A percentile compares a stretch with the other conserved stretches of the same genome.
Conservation (phyloP, 2,113 vertebrate species). For the Rafetus swinhoei region DNA sequence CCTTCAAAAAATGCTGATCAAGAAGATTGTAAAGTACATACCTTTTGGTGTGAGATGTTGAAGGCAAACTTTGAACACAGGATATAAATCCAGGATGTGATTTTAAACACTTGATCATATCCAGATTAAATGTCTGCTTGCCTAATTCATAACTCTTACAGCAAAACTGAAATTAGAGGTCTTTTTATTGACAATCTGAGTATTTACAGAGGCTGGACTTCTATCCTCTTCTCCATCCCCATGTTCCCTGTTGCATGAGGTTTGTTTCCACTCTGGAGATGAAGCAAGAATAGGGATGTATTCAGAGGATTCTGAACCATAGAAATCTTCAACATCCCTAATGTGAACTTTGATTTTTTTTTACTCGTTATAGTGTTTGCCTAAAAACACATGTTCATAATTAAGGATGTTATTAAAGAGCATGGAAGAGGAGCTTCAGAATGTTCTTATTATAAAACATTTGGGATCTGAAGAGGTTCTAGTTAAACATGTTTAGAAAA, state of each 20-base stretch:
- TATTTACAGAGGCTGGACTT: background rate
- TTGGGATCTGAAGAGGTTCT: background rate
- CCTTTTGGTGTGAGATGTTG: background rate
- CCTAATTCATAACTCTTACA: background rate
- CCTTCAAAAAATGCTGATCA: background rate
- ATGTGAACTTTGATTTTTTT: background rate
- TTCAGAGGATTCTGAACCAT: background rate
- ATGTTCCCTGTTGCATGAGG: background rate
- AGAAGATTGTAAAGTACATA: background rate
- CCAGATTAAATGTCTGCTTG: background rate
- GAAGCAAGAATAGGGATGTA: background rate
- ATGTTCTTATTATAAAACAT: background rate
- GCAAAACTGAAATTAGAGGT: background rate
- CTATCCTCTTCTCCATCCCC: background rate
- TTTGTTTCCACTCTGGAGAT: background rate
- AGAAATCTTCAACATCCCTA: background rate
- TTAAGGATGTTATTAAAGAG: background rate
- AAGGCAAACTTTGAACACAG: background rate
- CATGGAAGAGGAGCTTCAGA: background rate
- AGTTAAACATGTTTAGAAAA: background rate
- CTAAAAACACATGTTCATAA: background rate
- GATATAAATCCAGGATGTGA: background rate
- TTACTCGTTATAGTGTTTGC: background rate
- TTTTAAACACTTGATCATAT: background rate
- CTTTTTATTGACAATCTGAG: background rate